Conservation (phyloP, 2,888 invertebrate species). For the Holacanthella duospinosa region DNA sequence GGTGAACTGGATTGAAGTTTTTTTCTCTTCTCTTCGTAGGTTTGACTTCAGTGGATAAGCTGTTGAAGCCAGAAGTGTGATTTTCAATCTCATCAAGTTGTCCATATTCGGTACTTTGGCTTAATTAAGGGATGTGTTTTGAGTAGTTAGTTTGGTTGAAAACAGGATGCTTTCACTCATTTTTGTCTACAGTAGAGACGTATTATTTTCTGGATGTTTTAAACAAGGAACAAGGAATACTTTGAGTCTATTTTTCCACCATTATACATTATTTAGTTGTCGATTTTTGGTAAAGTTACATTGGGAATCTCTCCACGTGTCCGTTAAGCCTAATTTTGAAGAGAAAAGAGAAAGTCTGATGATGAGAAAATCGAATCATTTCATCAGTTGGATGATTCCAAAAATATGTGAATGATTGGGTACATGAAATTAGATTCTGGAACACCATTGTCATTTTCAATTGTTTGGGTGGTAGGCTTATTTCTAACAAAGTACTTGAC, state of each 20-base stretch:
- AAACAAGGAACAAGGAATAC: too few species aligned
- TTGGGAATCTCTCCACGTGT: neutral
- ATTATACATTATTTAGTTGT: too few species aligned
- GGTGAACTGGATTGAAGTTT: too few species aligned
- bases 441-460: too few species aligned
- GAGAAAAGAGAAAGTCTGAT: neutral
- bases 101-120: neutral
- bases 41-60: too few species aligned
- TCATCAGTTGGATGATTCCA: neutral
- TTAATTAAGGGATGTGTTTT: neutral
- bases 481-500: too few species aligned
- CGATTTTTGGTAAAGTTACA: neutral
- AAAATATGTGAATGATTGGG: neutral
- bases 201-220: too few species aligned
- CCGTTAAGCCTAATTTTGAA: neutral
- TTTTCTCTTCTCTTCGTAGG: too few species aligned
- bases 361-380: neutral
- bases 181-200: too few species aligned
- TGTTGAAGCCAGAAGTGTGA: neutral
- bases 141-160: too few species aligned
- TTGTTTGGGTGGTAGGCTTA: too few species aligned
- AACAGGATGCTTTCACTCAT: constrained; percentile 4
- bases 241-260: too few species aligned
- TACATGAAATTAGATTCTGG: neutral
- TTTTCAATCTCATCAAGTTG: neutral